phyloP scores from a whole-genome alignment of 2,113 vertebrate genomes.

The Tragelaphus strepsiceros region DNA sequence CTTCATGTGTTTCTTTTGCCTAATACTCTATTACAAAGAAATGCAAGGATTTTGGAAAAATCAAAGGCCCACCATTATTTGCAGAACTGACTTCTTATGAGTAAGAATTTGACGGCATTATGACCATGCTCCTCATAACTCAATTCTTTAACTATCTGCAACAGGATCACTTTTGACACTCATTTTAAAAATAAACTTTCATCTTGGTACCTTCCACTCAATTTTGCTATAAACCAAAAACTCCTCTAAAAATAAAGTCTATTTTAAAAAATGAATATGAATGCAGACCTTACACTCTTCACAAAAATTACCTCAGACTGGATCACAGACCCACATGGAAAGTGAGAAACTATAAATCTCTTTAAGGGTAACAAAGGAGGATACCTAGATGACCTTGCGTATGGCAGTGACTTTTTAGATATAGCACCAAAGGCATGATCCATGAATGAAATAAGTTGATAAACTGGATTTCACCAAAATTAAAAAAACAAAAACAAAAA shows the following conservation, averaged over 20 bases:
- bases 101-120: neutral
- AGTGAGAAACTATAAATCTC: neutral
- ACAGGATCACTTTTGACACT: neutral
- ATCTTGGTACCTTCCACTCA: neutral
- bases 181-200: neutral
- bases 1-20: conserved; percentile 4
- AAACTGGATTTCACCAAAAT: neutral
- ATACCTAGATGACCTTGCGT: neutral
- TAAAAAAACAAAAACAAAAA: neutral
- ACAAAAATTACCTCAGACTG: conserved; percentile 24
- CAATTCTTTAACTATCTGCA: neutral
- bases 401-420: neutral
- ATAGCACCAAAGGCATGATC: neutral
- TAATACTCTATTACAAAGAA: neutral
- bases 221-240: conserved; percentile 2
- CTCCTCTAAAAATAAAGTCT: neutral
- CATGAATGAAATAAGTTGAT: neutral
- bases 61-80: neutral
- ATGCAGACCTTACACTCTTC: neutral
- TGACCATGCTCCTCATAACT: neutral
- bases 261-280: neutral
- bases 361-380: neutral
- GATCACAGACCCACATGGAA: neutral
- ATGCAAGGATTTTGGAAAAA: neutral
- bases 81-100: neutral